These are phyloP conservation scores for Goniozus legneri DNA, from an alignment of 1,140 invertebrate species.

Conservation along the genomic window DNA sequence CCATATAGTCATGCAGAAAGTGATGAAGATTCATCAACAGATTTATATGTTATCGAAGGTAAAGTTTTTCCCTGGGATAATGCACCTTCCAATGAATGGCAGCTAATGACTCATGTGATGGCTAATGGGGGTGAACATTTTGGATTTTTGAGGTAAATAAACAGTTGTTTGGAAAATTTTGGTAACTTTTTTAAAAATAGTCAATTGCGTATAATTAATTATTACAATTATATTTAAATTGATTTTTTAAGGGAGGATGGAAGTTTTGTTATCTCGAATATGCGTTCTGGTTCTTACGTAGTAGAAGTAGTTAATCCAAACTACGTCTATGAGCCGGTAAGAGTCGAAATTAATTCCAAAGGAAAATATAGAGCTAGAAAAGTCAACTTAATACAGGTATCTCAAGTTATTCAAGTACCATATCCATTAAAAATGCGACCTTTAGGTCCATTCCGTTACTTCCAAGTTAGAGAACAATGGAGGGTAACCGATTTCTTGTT, in stretches of 20 bases:
- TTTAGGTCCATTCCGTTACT: conserved; percentile 80
- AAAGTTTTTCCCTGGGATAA: conserved; percentile 74
- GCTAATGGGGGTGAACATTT: conserved; percentile 85
- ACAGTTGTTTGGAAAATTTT: background rate
- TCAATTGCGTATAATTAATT: background rate
- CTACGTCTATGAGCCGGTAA: conserved; percentile 85
- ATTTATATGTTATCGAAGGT: conserved; percentile 74
- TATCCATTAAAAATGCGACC: conserved; percentile 90
- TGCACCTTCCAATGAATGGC: conserved; percentile 63
- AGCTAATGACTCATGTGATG: conserved; percentile 73
- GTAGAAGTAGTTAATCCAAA: conserved; percentile 90
- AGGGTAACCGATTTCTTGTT: conserved; percentile 91
- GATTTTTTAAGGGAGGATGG: conserved; percentile 75
- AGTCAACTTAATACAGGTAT: conserved; percentile 92
- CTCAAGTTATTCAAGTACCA: conserved; percentile 78
- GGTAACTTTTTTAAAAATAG: conserved; percentile 1
- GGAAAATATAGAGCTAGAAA: conserved; percentile 94
- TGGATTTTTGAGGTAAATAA: conserved; percentile 70
- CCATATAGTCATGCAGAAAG: conserved; percentile 32
- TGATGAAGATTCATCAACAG: conserved; percentile 60
- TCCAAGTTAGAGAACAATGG: conserved; percentile 93
- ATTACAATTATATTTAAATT: conserved; percentile 5
- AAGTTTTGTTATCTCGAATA: conserved; percentile 83
- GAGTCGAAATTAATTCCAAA: conserved; percentile 93
- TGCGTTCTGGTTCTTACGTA: conserved; percentile 92